Evolutionary conservation across 2,113 vertebrate species (phyloP).

Genomic region (Apaloderma vittatum): DNA sequence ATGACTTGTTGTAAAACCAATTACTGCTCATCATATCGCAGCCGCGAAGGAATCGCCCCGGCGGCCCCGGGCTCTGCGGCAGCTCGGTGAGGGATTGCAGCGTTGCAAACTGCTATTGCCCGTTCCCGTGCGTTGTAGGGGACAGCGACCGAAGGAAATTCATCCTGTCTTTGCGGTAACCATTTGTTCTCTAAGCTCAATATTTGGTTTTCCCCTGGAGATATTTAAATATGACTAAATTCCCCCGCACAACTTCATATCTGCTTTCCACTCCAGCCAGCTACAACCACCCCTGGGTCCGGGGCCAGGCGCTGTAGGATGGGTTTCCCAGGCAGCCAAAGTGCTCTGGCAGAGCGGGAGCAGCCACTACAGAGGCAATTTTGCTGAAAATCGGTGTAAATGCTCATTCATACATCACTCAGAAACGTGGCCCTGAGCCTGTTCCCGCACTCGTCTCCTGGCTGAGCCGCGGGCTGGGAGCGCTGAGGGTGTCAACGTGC

Average conservation of each 20-base stretch:
- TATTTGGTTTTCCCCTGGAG: not conserved
- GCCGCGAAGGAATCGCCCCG: not conserved
- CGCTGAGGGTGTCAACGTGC: fast-evolving
- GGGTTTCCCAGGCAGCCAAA: not conserved
- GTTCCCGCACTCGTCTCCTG: fast-evolving
- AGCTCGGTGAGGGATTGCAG: fast-evolving
- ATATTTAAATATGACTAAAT: not conserved
- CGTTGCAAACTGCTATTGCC: fast-evolving
- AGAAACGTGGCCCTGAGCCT: fast-evolving
- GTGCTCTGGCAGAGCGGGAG: not conserved
- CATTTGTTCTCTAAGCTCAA: not conserved
- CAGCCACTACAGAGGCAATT: not conserved
- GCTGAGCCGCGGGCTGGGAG: not conserved
- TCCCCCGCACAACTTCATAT: fast-evolving
- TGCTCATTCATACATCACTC: fast-evolving
- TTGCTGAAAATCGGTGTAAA: not conserved
- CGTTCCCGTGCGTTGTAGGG: fast-evolving
- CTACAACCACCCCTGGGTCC: not conserved
- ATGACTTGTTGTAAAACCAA: not conserved
- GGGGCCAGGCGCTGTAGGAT: not conserved
- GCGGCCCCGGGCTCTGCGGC: not conserved
- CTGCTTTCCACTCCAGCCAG: fast-evolving
- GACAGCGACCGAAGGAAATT: fast-evolving
- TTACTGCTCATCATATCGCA: not conserved
- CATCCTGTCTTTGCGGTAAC: not conserved